These are phyloP conservation scores for Pedionomus torquatus DNA, from an alignment of 2,113 vertebrate species.

Conservation along the genomic window DNA sequence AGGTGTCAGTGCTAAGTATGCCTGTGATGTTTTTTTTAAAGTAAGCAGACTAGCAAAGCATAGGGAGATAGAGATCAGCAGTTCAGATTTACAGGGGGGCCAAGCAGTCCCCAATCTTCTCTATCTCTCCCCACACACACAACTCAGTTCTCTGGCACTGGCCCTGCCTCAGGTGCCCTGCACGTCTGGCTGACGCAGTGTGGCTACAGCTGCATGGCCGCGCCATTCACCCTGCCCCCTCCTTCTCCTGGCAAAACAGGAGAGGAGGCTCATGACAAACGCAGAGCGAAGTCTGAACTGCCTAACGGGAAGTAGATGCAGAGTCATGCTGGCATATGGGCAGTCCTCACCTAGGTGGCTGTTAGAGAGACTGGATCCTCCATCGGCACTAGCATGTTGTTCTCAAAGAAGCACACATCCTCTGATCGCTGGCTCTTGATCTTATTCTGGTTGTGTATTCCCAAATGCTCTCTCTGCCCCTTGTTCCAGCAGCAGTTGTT, in stretches of 20 bases:
- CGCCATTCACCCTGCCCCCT: constrained; percentile 44
- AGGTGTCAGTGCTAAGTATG: background rate
- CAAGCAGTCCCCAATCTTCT: background rate
- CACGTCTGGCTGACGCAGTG: background rate
- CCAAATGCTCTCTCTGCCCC: background rate
- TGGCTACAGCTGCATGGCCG: background rate
- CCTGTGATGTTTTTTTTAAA: constrained; percentile 9
- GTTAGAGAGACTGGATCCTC: constrained; percentile 2
- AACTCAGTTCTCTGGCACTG: background rate
- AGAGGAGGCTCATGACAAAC: background rate
- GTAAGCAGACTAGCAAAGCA: background rate
- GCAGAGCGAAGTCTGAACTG: constrained; percentile 7
- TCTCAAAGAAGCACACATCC: background rate
- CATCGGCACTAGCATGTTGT: background rate
- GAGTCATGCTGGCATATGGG: constrained; percentile 54
- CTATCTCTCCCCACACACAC: background rate
- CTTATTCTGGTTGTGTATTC: background rate
- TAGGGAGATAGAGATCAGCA: constrained; percentile 10
- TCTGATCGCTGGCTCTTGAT: background rate
- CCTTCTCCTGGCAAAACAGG: constrained; percentile 24
- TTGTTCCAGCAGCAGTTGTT: background rate
- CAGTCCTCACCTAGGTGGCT: constrained; percentile 39
- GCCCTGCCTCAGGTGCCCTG: background rate
- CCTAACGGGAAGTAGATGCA: constrained; percentile 42
- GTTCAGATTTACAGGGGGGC: background rate